These are phyloP conservation scores for Poeciliopsis turneri DNA, from an alignment of 2,797 vertebrate genomes.

Conservation along the genomic window DNA sequence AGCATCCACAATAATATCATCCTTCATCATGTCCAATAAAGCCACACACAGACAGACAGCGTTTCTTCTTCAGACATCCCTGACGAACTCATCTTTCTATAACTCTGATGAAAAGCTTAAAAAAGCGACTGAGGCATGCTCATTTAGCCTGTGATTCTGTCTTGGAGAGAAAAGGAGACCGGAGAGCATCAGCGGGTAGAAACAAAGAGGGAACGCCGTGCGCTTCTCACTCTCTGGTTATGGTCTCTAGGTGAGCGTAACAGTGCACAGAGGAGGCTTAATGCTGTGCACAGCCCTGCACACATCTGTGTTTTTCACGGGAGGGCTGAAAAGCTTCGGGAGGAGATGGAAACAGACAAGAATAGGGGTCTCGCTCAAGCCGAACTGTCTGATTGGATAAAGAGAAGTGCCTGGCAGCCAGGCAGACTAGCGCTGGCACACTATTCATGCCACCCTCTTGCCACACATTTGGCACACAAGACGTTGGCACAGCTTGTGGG, in stretches of 20 bases:
- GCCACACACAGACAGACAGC: slow-evolving; percentile 73
- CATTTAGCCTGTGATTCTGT: slow-evolving; percentile 69
- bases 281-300: slow-evolving; percentile 43
- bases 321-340: slow-evolving; percentile 61
- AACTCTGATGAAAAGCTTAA: slow-evolving; percentile 73
- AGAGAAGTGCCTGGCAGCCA: slow-evolving; percentile 76
- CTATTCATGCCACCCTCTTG: slow-evolving; percentile 69
- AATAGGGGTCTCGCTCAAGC: slow-evolving; percentile 74
- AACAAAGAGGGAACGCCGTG: slow-evolving; percentile 57
- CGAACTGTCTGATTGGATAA: slow-evolving; percentile 80
- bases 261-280: slow-evolving; percentile 48
- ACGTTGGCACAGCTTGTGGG: slow-evolving; percentile 66
- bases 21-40: slow-evolving; percentile 81
- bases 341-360: slow-evolving; percentile 68
- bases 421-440: slow-evolving; percentile 74
- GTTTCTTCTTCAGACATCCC: slow-evolving; percentile 61
- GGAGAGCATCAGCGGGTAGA: slow-evolving; percentile 55
- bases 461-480: slow-evolving; percentile 76
- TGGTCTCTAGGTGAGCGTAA: slow-evolving; percentile 78
- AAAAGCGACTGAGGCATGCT: slow-evolving; percentile 64
- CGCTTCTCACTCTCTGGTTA: slow-evolving; percentile 64
- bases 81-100: slow-evolving; percentile 59
- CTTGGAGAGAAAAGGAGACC: slow-evolving; percentile 40
- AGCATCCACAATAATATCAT: slow-evolving; percentile 74
- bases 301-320: slow-evolving; percentile 61